Evolutionary conservation across 1,140 invertebrate genomes (phyloP), one percentile per base, ranked within the genome.

Genomic region (Bombus fervidus): DNA sequence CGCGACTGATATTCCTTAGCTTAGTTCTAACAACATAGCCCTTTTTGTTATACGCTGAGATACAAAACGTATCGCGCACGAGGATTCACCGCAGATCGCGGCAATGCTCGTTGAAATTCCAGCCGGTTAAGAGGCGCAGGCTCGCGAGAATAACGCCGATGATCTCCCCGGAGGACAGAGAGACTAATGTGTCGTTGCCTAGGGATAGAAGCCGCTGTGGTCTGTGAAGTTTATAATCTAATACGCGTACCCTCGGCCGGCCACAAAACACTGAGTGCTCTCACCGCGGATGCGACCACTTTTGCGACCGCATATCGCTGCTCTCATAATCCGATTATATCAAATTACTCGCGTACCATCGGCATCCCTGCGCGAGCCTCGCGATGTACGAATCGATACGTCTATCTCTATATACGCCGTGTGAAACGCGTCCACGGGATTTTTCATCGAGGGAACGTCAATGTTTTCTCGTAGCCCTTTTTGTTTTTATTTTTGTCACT

Each of bases 211-310:
- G 88, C 90, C 88, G 90, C 88, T 92, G 91, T 87, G 93, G 89
- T 93, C 92, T 94, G 91, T 93, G 93, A 94, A 94, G 93, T 95
- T 95, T 92, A 94, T 95, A 95, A 95, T 95, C 93, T 93, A 95
- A 95, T 95, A 93, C 92, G 91, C 91, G 88, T 83, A 91, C 88
- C 91, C 87, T 78, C 81, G 2, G 34, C 90, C 88, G 90, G 83
- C 92, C 91, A 81, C 92, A 93, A 93, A 88, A 91, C 90, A 93
- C 91, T 93, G 93, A 95, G 93, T 94, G 94, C 92, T 95, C 91
- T 93, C 86, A 90, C 93, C 92, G 91, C 93, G 88, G 86, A 90
- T 82, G 89, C 91, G 81, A 91, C 91, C 93, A 94, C 93, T 95
- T 90, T 94, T 93, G 91, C 89, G 91, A 91, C 89, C 90, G 91